Evolutionary conservation across 2,888 invertebrate genomes (phyloP).

Genomic region (Villa cingulata): DNA sequence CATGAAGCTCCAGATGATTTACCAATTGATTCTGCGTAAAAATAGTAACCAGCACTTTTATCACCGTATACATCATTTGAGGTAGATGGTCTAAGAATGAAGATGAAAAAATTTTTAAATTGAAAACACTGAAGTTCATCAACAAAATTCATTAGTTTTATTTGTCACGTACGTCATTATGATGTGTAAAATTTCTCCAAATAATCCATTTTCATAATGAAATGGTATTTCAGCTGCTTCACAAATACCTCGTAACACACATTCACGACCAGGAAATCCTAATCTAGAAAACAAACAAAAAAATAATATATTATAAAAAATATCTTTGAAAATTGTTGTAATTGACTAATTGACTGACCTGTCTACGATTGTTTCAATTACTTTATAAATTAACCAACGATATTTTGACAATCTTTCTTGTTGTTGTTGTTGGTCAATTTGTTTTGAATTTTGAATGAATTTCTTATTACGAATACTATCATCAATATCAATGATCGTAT

Average conservation of each 20-base stretch:
- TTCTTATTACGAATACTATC: slow-evolving; percentile 1
- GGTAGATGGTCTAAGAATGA: too few species aligned
- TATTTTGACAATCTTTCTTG: slow-evolving; percentile 20
- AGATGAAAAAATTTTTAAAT: too few species aligned
- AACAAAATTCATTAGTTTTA: too few species aligned
- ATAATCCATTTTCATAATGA: slow-evolving; percentile 52
- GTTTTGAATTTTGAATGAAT: too few species aligned
- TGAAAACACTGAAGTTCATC: too few species aligned
- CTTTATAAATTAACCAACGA: slow-evolving; percentile 53
- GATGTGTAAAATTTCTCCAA: slow-evolving; percentile 62
- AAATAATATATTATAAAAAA: background rate
- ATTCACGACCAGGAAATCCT: slow-evolving; percentile 51
- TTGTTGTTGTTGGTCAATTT: slow-evolving; percentile 1
- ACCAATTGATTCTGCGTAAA: too few species aligned
- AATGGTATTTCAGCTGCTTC: slow-evolving; percentile 58
- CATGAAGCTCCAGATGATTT: too few species aligned
- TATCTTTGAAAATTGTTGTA: slow-evolving; percentile 16
- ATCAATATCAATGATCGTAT: background rate
- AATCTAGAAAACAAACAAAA: slow-evolving; percentile 38
- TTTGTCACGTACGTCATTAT: slow-evolving; percentile 55
- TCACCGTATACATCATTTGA: too few species aligned
- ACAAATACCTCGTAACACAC: slow-evolving; percentile 61
- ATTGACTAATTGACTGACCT: slow-evolving; percentile 34
- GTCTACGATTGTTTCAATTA: slow-evolving; percentile 44
- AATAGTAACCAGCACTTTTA: too few species aligned